Percentiles rank a stretch among this genome's conserved stretches.
These are phyloP conservation scores for Salmo trutta DNA, from an alignment of 2,797 vertebrate species.

Conservation along the genomic window DNA sequence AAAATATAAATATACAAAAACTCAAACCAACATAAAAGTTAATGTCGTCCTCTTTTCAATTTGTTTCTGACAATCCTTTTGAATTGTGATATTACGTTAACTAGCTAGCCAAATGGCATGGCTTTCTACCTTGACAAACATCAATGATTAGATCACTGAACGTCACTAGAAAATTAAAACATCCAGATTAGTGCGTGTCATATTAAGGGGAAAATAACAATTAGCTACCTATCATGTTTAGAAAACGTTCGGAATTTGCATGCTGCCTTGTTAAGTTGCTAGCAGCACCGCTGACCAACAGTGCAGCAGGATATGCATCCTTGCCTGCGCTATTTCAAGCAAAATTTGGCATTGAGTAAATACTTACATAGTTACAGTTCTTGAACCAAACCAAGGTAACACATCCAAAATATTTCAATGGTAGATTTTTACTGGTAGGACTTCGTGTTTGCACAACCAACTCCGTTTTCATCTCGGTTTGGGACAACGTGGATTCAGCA, in stretches of 20 bases:
- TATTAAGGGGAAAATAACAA: neutral
- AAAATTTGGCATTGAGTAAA: slow-evolving; percentile 41
- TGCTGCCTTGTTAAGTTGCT: slow-evolving; percentile 21
- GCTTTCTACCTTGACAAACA: neutral
- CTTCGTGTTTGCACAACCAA: neutral
- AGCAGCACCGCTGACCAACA: slow-evolving; percentile 7
- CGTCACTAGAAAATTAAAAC: neutral
- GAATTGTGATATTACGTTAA: no score
- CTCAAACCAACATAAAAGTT: neutral
- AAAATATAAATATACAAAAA: neutral
- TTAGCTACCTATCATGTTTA: neutral
- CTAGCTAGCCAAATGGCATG: neutral
- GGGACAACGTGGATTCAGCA: slow-evolving; percentile 24
- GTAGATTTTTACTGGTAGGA: neutral
- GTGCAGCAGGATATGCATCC: slow-evolving; percentile 18
- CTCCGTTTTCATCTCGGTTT: slow-evolving; percentile 17
- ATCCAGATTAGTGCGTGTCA: neutral
- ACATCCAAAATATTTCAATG: slow-evolving; percentile 2
- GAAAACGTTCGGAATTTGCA: neutral
- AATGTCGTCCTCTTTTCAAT: neutral
- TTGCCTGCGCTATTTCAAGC: neutral
- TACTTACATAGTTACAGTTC: slow-evolving; percentile 41
- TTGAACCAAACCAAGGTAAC: neutral
- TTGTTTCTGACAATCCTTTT: neutral
- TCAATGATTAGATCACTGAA: neutral